phyloP scores from a whole-genome alignment of 2,888 invertebrate genomes.

The Pardosa pseudoannulata region DNA sequence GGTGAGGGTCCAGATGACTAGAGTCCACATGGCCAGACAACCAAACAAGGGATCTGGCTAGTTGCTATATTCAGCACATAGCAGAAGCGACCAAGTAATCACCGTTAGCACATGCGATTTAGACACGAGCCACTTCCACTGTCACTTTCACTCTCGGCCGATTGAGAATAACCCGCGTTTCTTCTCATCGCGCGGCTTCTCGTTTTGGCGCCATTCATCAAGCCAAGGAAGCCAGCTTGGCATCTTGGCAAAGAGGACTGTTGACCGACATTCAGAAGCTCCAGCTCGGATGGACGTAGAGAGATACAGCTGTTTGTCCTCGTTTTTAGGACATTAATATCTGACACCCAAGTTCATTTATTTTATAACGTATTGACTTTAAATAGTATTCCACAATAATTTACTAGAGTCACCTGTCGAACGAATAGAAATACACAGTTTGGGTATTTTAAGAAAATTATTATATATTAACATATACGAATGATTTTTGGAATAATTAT shows the following conservation, averaged over 20 bases:
- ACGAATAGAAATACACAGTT: too few relatives aligned
- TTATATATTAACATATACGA: too few relatives aligned
- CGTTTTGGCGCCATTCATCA: not conserved
- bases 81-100: not conserved
- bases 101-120: slow-evolving; percentile 3
- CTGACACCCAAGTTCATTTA: too few relatives aligned
- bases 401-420: too few relatives aligned
- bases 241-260: not conserved
- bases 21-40: slow-evolving; percentile 5
- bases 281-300: not conserved
- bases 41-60: not conserved
- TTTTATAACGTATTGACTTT: too few relatives aligned
- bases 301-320: too few relatives aligned
- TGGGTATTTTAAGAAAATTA: too few relatives aligned
- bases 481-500: too few relatives aligned
- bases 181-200: not conserved
- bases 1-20: not conserved
- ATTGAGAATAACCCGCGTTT: not conserved
- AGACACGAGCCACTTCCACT: not conserved
- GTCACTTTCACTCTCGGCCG: not conserved
- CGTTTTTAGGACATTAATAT: too few relatives aligned
- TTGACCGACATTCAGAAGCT: not conserved
- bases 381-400: too few relatives aligned
- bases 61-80: not conserved
- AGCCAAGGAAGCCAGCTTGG: not conserved